Evolutionary conservation across 2,797 vertebrate genomes (phyloP).

Genomic region (Acanthurus lineatus): DNA sequence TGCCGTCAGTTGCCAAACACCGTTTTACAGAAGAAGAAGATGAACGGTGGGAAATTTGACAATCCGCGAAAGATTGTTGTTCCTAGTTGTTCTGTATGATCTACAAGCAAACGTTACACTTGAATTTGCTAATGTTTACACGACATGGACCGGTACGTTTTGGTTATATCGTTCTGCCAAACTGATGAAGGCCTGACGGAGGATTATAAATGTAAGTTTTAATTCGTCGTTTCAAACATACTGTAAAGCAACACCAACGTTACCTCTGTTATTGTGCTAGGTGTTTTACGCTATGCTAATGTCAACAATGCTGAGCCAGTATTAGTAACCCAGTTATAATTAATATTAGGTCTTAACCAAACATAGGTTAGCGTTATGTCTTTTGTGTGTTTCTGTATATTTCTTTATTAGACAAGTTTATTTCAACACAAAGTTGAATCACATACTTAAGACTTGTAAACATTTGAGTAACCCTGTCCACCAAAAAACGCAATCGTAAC

Average conservation of each 20-base stretch:
- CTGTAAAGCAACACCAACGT: background rate
- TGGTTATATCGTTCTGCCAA: slow-evolving; percentile 68
- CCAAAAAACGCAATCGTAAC: no score
- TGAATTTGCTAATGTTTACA: background rate
- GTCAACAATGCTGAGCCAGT: no score
- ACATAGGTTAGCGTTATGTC: no score
- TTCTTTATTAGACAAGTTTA: no score
- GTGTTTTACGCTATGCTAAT: no score
- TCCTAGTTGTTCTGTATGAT: accelerated
- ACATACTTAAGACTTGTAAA: background rate
- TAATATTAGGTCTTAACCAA: no score
- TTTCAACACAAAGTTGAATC: no score
- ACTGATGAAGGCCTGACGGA: slow-evolving; percentile 24
- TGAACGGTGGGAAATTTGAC: slow-evolving; percentile 80
- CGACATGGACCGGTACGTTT: slow-evolving; percentile 77
- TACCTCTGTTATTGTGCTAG: no score
- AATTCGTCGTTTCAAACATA: background rate
- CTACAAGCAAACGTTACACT: accelerated
- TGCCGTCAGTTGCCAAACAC: background rate
- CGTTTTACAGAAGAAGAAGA: background rate
- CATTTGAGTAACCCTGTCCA: background rate
- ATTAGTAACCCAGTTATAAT: no score
- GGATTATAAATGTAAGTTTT: slow-evolving; percentile 67
- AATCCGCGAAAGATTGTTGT: slow-evolving; percentile 23
- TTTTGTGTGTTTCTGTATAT: no score